Percentiles rank a stretch among this genome's conserved stretches.
Evolutionary conservation across 92 coral and sea anemone genomes (phyloP).

Genomic region (Palythoa grandis): DNA sequence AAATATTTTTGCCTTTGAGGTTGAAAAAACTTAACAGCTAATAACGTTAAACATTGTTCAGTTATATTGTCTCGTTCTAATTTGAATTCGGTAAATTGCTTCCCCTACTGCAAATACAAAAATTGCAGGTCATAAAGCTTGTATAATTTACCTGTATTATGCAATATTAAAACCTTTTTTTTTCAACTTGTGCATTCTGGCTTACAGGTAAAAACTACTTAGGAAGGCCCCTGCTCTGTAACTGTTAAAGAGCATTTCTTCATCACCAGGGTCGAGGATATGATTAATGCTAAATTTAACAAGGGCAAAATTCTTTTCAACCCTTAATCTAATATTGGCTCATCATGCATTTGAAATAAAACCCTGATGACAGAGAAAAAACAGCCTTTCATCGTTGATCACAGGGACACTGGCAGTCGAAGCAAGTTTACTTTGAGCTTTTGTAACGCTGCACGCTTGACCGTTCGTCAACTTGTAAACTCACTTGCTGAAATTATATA

Average conservation of each 20-base stretch:
- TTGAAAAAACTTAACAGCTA: too few species aligned
- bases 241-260: conserved; percentile 57
- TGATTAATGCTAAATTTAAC: conserved; percentile 55
- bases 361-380: conserved; percentile 44
- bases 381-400: conserved; percentile 39
- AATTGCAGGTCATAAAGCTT: too few species aligned
- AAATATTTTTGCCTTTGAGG: too few species aligned
- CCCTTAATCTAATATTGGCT: conserved; percentile 48
- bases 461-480: conserved; percentile 40
- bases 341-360: conserved; percentile 1
- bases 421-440: conserved; percentile 42
- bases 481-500: conserved; percentile 36
- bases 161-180: too few species aligned
- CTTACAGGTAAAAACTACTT: too few species aligned
- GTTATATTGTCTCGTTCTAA: too few species aligned
- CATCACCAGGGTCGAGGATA: conserved; percentile 50
- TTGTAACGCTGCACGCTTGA: conserved; percentile 48
- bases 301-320: conserved; percentile 47
- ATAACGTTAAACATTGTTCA: too few species aligned
- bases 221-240: too few species aligned
- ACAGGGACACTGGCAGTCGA: conserved; percentile 42
- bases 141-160: too few species aligned
- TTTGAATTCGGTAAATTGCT: too few species aligned
- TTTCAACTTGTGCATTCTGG: too few species aligned
- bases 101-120: too few species aligned